Evolutionary conservation across 2,888 invertebrate genomes (phyloP).

Genomic region (Agrotis puta): DNA sequence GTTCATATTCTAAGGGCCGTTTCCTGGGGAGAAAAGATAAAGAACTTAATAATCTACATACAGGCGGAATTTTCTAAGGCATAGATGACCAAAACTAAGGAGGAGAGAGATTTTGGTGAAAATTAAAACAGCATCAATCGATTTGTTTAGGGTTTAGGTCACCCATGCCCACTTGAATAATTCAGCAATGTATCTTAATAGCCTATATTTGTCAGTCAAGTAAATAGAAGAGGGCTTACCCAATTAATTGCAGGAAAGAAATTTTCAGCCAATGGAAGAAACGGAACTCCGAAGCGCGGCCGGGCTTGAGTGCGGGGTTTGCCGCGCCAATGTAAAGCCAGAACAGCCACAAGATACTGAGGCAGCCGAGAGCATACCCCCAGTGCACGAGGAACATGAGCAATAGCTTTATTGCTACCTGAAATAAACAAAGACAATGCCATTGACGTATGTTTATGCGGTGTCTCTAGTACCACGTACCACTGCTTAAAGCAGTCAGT

Average conservation of each 20-base stretch:
- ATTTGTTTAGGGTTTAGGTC: too few relatives aligned
- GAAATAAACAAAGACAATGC: slow-evolving; percentile 47
- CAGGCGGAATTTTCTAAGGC: too few relatives aligned
- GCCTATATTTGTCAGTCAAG: not conserved
- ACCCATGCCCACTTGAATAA: too few relatives aligned
- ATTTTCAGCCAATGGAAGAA: slow-evolving; percentile 95
- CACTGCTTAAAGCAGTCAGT: too few relatives aligned
- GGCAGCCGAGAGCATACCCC: slow-evolving; percentile 96
- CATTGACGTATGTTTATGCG: too few relatives aligned
- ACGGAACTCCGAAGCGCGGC: slow-evolving; percentile 95
- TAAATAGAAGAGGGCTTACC: slow-evolving; percentile 88
- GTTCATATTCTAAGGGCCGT: slow-evolving; percentile 95
- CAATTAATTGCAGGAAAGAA: slow-evolving; percentile 93
- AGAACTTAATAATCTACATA: not conserved
- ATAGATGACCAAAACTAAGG: too few relatives aligned
- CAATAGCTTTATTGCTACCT: slow-evolving; percentile 96
- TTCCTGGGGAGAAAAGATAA: slow-evolving; percentile 88
- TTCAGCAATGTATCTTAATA: not conserved
- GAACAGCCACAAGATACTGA: slow-evolving; percentile 95
- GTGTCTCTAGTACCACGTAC: too few relatives aligned
- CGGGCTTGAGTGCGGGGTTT: slow-evolving; percentile 98
- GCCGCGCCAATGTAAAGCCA: slow-evolving; percentile 99
- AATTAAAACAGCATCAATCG: too few relatives aligned
- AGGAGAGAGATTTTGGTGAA: too few relatives aligned
- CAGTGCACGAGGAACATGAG: slow-evolving; percentile 98